Percentiles rank a stretch among this genome's conserved stretches.
These are phyloP conservation scores for Bombus consobrinus DNA, from an alignment of 1,140 invertebrate species.

Conservation along the genomic window DNA sequence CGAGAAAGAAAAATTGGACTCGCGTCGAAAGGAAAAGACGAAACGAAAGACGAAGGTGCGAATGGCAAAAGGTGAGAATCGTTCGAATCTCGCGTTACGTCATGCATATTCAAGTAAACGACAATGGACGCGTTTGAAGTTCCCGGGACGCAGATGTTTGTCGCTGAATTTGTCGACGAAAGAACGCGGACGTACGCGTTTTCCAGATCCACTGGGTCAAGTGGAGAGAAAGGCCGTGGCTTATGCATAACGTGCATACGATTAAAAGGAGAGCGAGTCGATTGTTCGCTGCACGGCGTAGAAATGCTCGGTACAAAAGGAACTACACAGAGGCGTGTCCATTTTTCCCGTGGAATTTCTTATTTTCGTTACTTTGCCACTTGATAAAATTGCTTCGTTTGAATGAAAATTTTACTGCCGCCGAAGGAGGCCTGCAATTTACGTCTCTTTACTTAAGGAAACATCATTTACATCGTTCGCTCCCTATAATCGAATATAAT, in stretches of 20 bases:
- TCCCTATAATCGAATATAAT: background rate
- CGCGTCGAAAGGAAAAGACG: background rate
- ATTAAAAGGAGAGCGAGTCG: conserved; percentile 27
- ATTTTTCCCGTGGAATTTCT: no score
- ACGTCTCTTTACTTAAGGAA: background rate
- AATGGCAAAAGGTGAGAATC: background rate
- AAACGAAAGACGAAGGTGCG: no score
- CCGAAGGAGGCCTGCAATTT: no score
- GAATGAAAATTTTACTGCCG: background rate
- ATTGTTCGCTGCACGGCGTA: background rate
- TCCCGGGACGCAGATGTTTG: background rate
- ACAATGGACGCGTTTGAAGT: background rate
- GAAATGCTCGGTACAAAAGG: background rate
- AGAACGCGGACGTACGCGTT: conserved; percentile 33
- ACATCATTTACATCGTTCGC: no score
- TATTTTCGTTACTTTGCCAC: background rate
- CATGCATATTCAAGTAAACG: conserved; percentile 34
- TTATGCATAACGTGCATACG: conserved; percentile 3
- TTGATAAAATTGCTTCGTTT: no score
- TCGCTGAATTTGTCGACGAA: background rate
- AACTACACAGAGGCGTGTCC: background rate
- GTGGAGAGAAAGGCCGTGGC: conserved; percentile 46
- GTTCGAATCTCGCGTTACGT: conserved; percentile 12
- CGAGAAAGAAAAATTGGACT: background rate
- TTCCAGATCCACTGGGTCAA: conserved; percentile 46